These are phyloP conservation scores for Fundulus diaphanus DNA, from an alignment of 2,797 vertebrate species.

Conservation along the genomic window DNA sequence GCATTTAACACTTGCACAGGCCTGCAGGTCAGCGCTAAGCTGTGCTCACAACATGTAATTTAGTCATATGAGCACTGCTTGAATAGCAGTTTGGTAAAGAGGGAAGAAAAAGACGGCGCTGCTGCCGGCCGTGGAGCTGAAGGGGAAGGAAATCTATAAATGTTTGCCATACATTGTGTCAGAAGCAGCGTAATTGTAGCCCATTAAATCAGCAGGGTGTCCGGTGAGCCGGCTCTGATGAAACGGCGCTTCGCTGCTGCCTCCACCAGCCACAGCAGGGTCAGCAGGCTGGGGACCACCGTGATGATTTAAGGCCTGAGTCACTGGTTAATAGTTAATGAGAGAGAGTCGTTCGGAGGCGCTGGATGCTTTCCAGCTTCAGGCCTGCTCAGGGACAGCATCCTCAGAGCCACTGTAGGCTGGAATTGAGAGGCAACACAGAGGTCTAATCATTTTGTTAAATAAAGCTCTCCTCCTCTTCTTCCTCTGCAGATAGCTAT, in stretches of 20 bases:
- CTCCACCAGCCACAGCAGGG: constrained; percentile 65
- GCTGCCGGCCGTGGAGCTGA: constrained; percentile 41
- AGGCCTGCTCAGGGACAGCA: constrained; percentile 43
- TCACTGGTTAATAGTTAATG: constrained; percentile 76
- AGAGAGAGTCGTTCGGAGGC: constrained; percentile 58
- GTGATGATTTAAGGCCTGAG: constrained; percentile 66
- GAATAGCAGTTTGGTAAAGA: constrained; percentile 35
- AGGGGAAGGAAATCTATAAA: constrained; percentile 71
- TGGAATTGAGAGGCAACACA: constrained; percentile 47
- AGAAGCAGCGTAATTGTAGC: constrained; percentile 71
- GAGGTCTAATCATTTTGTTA: constrained; percentile 63
- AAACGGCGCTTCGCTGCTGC: constrained; percentile 53
- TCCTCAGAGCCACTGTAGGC: constrained; percentile 34
- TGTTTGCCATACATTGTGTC: constrained; percentile 73
- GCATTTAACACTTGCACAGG: constrained; percentile 30
- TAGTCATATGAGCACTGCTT: constrained; percentile 31
- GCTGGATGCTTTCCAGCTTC: constrained; percentile 56
- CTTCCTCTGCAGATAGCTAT: constrained; percentile 37
- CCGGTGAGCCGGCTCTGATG: constrained; percentile 59
- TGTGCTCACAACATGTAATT: constrained; percentile 53
- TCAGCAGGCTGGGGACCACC: constrained; percentile 67
- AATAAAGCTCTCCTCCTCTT: constrained; percentile 49
- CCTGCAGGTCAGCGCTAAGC: constrained; percentile 20
- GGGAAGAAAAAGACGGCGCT: constrained; percentile 8
- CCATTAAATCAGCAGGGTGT: constrained; percentile 74